These are phyloP conservation scores for Panthera leo DNA, from an alignment of 2,113 vertebrate species.

Conservation along the genomic window DNA sequence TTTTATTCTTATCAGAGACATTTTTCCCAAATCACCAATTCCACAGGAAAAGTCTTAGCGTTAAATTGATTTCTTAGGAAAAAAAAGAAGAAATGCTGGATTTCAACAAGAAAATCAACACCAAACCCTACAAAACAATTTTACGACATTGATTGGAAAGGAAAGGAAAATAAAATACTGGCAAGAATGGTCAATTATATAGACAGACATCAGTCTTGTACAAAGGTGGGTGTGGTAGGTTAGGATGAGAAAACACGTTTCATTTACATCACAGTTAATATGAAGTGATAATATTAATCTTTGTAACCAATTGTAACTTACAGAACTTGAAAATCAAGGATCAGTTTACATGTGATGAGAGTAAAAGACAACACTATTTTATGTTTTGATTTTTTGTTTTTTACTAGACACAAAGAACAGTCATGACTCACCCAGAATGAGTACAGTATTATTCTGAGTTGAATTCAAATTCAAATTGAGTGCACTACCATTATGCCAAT, in stretches of 20 bases:
- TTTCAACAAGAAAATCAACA: not conserved
- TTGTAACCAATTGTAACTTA: not conserved
- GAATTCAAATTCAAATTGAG: not conserved
- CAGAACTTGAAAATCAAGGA: not conserved
- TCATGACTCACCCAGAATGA: not conserved
- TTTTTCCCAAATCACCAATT: not conserved
- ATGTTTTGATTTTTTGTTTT: not conserved
- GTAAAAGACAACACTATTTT: not conserved
- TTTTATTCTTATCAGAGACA: not conserved
- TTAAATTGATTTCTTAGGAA: not conserved
- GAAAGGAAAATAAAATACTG: not conserved
- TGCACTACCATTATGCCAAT: not conserved
- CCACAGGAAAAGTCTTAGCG: not conserved
- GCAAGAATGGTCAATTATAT: not conserved
- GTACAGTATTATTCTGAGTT: not conserved
- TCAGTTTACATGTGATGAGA: not conserved
- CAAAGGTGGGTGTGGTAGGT: not conserved
- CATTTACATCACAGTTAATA: not conserved
- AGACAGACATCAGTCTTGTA: not conserved
- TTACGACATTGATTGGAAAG: not conserved
- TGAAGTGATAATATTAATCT: not conserved
- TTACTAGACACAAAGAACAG: not conserved
- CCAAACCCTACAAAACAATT: not conserved
- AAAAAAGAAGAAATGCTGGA: not conserved
- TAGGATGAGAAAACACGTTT: not conserved